phyloP scores from a whole-genome alignment of 1,140 invertebrate species.

The Catajapyx aquilonaris region DNA sequence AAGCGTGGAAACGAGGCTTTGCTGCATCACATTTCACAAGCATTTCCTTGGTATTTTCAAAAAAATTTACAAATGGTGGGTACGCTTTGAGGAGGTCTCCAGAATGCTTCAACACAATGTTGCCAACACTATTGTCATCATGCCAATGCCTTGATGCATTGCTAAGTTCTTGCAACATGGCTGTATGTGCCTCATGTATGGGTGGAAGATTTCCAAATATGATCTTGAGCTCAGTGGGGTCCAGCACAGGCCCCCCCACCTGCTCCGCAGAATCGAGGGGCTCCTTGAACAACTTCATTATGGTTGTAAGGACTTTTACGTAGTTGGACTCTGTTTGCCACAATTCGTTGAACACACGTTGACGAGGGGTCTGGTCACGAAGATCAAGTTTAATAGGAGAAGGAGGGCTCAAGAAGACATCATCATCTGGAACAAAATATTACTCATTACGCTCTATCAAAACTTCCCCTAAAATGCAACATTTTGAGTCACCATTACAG shows the following conservation, averaged over 20 bases:
- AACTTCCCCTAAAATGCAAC: no score
- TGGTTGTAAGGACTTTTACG: conserved; percentile 45
- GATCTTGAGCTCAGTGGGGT: conserved; percentile 78
- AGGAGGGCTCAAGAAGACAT: no score
- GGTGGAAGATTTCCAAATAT: conserved; percentile 92
- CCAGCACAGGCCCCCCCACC: conserved; percentile 52
- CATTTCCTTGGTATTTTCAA: conserved; percentile 88
- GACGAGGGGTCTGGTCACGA: conserved; percentile 54
- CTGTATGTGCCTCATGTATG: conserved; percentile 77
- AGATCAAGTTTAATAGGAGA: no score
- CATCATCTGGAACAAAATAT: no score
- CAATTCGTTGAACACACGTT: conserved; percentile 80
- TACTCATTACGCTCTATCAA: no score
- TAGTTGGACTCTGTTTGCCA: conserved; percentile 94
- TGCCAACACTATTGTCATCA: conserved; percentile 66
- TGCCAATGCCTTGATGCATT: conserved; percentile 48
- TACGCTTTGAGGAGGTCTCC: conserved; percentile 68
- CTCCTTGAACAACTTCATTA: conserved; percentile 68
- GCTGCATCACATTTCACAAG: conserved; percentile 69
- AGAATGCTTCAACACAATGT: conserved; percentile 48
- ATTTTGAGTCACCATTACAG: no score
- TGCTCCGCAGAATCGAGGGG: conserved; percentile 69
- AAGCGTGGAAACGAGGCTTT: conserved; percentile 90
- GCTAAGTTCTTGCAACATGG: conserved; percentile 56
- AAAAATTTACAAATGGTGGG: conserved; percentile 93